A percentile compares a stretch with the other conserved stretches of the same genome.
These are phyloP conservation scores for Catalaphyllia jardinei DNA, from an alignment of 64 coral and sea anemone species.

Conservation along the genomic window DNA sequence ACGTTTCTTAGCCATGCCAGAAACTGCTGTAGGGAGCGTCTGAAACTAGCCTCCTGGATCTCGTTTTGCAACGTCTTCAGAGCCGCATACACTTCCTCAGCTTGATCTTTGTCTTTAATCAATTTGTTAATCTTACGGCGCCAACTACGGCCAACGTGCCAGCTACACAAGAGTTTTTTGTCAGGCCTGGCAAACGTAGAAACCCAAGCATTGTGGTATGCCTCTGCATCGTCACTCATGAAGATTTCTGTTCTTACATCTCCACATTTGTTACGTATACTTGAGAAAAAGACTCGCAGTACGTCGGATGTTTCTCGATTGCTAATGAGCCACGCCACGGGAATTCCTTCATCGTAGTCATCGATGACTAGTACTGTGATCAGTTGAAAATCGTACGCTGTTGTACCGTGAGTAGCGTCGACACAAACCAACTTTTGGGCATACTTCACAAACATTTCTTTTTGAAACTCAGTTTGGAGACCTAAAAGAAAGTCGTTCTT, in stretches of 20 bases:
- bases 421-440: no score
- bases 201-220: slow-evolving; percentile 38
- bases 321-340: no score
- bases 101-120: slow-evolving; percentile 22
- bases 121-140: neutral
- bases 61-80: slow-evolving; percentile 40
- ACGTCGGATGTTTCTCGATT: no score
- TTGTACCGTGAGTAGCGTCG: no score
- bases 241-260: slow-evolving; percentile 10
- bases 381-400: no score
- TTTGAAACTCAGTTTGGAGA: slow-evolving; percentile 20
- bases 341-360: no score
- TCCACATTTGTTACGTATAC: neutral
- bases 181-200: slow-evolving; percentile 23
- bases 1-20: slow-evolving; percentile 15
- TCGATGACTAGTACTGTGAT: no score
- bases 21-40: slow-evolving; percentile 24
- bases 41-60: neutral
- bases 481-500: slow-evolving; percentile 38
- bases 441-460: neutral
- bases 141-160: slow-evolving; percentile 3
- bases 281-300: no score
- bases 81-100: slow-evolving; percentile 26
- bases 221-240: slow-evolving; percentile 48
- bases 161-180: slow-evolving; percentile 34